Percentiles rank a stretch among this genome's conserved stretches.
Conservation (phyloP, 1,140 invertebrate genomes). For the Drosophila auraria region DNA sequence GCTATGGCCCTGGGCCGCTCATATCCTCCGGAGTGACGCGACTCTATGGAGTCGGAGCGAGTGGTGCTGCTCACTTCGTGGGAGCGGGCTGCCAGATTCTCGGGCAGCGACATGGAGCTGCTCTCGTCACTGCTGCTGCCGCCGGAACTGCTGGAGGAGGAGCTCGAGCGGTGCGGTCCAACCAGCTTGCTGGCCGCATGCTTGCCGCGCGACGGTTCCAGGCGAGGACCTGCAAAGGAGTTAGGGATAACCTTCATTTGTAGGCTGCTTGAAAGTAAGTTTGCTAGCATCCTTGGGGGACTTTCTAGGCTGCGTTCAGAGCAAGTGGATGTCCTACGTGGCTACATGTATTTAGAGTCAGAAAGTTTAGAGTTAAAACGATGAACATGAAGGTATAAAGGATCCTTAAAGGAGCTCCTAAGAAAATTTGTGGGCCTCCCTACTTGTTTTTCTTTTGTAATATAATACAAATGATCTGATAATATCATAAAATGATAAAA, state of each 20-base stretch:
- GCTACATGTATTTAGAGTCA: no score
- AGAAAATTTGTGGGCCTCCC: no score
- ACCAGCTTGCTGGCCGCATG: slow-evolving; percentile 48
- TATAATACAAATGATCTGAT: no score
- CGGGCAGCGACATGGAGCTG: slow-evolving; percentile 67
- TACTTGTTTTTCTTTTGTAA: no score
- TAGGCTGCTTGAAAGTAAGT: no score
- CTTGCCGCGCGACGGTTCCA: slow-evolving; percentile 56
- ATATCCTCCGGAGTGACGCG: slow-evolving; percentile 79
- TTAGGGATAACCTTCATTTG: not conserved
- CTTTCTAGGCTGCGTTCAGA: not conserved
- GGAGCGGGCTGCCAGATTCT: slow-evolving; percentile 51
- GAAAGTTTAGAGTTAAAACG: no score
- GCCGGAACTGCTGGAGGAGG: slow-evolving; percentile 63
- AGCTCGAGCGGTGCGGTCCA: slow-evolving; percentile 55
- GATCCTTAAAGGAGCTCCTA: no score
- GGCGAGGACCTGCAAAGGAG: slow-evolving; percentile 57
- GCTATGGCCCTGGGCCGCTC: slow-evolving; percentile 70
- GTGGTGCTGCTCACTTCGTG: slow-evolving; percentile 77
- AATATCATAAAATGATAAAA: no score
- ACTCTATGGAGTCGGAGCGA: slow-evolving; percentile 77
- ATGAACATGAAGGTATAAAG: no score
- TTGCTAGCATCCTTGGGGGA: not conserved
- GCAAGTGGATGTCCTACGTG: no score
- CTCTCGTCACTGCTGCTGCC: slow-evolving; percentile 68